Evolutionary conservation across 2,797 vertebrate genomes (phyloP).

Genomic region (Melanotaenia trifasciata): DNA sequence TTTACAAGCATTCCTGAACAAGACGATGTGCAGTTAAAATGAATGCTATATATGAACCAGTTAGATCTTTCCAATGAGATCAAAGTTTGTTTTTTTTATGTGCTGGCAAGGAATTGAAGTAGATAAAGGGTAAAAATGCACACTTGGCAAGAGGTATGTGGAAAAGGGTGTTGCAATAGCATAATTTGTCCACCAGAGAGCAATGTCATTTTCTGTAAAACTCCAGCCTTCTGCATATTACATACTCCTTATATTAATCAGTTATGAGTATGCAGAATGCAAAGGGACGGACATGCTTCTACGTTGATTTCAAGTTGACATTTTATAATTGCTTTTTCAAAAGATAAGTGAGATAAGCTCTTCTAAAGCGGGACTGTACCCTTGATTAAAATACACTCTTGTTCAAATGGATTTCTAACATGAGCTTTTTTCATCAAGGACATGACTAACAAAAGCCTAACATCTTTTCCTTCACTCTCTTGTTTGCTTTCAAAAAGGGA

Average conservation of each 20-base stretch:
- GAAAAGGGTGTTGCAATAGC: neutral
- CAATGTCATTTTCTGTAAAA: neutral
- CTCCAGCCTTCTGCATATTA: neutral
- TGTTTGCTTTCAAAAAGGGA: slow-evolving; percentile 82
- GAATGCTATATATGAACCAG: neutral
- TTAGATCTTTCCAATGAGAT: neutral
- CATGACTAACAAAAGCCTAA: slow-evolving; percentile 60
- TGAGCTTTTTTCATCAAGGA: slow-evolving; percentile 29
- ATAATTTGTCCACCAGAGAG: slow-evolving; percentile 16
- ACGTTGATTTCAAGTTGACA: neutral
- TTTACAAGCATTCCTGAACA: neutral
- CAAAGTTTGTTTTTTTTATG: neutral
- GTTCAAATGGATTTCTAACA: slow-evolving; percentile 22
- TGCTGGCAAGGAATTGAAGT: neutral
- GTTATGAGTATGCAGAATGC: neutral
- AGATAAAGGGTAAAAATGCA: neutral
- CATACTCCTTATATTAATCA: neutral
- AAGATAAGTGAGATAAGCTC: neutral
- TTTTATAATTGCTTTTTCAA: neutral
- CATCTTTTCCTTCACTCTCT: slow-evolving; percentile 66
- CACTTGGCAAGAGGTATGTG: neutral
- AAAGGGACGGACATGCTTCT: neutral
- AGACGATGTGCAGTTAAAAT: neutral
- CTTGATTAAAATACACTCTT: neutral
- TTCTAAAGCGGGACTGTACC: neutral